Conservation (phyloP, 2,113 vertebrate genomes). For the Chlorocebus sabaeus region DNA sequence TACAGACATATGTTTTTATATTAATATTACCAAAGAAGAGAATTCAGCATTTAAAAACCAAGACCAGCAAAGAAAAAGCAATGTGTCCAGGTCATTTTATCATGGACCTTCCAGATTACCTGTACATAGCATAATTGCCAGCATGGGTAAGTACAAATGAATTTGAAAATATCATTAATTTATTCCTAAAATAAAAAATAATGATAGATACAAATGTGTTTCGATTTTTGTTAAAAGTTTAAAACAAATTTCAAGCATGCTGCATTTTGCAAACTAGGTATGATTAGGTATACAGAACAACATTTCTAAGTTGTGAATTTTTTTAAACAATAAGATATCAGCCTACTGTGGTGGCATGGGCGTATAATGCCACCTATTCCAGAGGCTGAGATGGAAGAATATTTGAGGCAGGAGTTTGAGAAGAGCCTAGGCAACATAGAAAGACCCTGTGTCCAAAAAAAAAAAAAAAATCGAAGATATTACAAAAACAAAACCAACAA, state of each 20-base stretch:
- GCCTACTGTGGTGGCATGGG: too few relatives aligned
- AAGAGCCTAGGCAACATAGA: too few relatives aligned
- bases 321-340: too few relatives aligned
- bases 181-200: not conserved
- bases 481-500: not conserved
- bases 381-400: too few relatives aligned
- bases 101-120: slow-evolving; percentile 92
- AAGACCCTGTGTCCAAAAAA: too few relatives aligned
- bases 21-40: slow-evolving; percentile 98
- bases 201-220: not conserved
- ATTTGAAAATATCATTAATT: not conserved
- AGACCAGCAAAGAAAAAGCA: slow-evolving; percentile 87
- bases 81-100: slow-evolving; percentile 82
- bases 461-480: not conserved
- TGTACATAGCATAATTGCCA: slow-evolving; percentile 95
- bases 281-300: not conserved
- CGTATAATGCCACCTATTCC: too few relatives aligned
- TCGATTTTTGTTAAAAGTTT: not conserved
- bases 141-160: slow-evolving; percentile 89
- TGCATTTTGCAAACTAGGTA: not conserved
- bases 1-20: slow-evolving; percentile 95
- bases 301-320: not conserved
- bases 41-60: slow-evolving; percentile 96
- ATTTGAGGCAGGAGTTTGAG: too few relatives aligned
- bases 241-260: not conserved